Base-by-base conservation (phyloP, 2,888 invertebrate species). In the Andrena minutula region DNA sequence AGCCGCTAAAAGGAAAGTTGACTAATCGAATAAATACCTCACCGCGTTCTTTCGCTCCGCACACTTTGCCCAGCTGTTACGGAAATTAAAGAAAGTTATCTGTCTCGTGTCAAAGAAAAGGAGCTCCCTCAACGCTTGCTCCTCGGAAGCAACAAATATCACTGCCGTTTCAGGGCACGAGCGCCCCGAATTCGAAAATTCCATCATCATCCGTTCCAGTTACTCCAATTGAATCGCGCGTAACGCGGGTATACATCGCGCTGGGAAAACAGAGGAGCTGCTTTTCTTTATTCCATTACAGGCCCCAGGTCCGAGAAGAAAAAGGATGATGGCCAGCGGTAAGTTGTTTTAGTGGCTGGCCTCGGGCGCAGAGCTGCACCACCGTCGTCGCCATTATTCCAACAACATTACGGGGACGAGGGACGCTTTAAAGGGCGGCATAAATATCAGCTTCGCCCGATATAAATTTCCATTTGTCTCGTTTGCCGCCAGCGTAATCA, bases 381-480 rank as follows among this genome's bases (percentile, higher is more conserved):
- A 8, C n/a, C 8, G 16, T n/a, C 30, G 28, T 28, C 47, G 26
- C 58, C 68, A 72, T 76, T 76, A 69, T 78, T 77, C 60, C 69
- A 58, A 63, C 58, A 64, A 69, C 49, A 58, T 72, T 69, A 58
- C 49, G 41, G 49, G 56, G 53, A 80, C 56, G 41, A 51, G 20
- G 79, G 35, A 30, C 53, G 64, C 41, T 60, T 77, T 72, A 77
- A 80, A 77, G 63, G 61, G 32, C 35, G 16, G 63, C 56, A 72
- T 64, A 80, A 80, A 77, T 72, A 77, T 30, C 35, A 30, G 49
- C 68, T 47, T 58, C 56, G 35, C 20, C 30, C 30, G 77, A 77
- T 78, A 77, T 64, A 80, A 77, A 77, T 73, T 77, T 77, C 72
- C 68, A 73, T 77, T 80, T 51, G 72, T 77, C 68, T 49, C 60